phyloP scores from a whole-genome alignment of 2,888 invertebrate species.

The Andrena trimmerana region DNA sequence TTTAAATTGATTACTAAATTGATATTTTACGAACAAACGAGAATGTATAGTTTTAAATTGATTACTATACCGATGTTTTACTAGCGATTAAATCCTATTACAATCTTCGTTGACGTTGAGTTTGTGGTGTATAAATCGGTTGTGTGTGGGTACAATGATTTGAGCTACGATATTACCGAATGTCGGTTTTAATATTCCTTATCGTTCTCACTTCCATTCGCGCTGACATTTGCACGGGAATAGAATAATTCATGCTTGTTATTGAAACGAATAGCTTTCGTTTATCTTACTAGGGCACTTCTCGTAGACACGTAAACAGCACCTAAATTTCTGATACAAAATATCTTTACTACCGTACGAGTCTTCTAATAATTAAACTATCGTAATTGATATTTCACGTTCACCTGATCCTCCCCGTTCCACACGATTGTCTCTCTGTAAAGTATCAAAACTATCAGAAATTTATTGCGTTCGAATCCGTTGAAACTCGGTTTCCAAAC shows the following conservation, averaged over 20 bases:
- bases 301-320: constrained; percentile 33
- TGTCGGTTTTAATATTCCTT: constrained; percentile 1
- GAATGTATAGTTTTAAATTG: constrained; percentile 23
- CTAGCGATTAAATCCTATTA: constrained; percentile 36
- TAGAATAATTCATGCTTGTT: not conserved
- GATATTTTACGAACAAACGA: constrained; percentile 41
- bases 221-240: constrained; percentile 12
- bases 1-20: constrained; percentile 25
- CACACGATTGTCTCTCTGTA: constrained; percentile 34
- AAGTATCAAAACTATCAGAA: constrained; percentile 40
- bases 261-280: constrained; percentile 18
- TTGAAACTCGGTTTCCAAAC: constrained; percentile 39
- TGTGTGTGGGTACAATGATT: constrained; percentile 29
- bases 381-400: constrained; percentile 17
- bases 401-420: not conserved
- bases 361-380: constrained; percentile 32
- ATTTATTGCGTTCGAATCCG: constrained; percentile 42
- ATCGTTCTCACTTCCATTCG: constrained; percentile 19
- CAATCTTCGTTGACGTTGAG: constrained; percentile 36
- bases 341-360: not conserved
- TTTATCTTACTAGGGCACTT: constrained; percentile 38
- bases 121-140: constrained; percentile 17
- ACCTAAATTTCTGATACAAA: constrained; percentile 46
- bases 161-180: constrained; percentile 10
- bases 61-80: constrained; percentile 8